These are phyloP conservation scores for Scytalopus superciliaris DNA, from an alignment of 2,113 vertebrate species.

Conservation along the genomic window DNA sequence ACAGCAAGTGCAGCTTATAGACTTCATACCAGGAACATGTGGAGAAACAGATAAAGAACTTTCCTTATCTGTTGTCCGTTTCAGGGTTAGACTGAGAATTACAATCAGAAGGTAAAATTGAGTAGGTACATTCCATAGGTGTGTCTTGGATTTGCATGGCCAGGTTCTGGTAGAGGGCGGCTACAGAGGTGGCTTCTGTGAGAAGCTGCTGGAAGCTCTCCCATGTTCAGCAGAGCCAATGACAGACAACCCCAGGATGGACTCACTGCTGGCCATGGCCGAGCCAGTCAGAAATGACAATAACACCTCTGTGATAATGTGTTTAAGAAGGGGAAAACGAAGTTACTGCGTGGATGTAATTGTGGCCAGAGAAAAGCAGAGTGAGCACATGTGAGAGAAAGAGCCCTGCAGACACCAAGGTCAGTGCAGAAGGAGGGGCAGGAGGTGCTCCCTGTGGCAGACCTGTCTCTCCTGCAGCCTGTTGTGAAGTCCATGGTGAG, in stretches of 20 bases:
- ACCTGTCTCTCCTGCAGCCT: not conserved
- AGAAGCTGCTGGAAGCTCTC: not conserved
- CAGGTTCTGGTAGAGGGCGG: not conserved
- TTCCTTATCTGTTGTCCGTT: not conserved
- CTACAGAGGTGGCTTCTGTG: not conserved
- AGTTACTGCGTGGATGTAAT: not conserved
- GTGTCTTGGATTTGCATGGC: not conserved
- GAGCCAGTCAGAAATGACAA: not conserved
- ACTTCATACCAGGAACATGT: accelerated
- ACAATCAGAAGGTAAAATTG: not conserved
- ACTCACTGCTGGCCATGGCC: not conserved
- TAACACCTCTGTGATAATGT: not conserved
- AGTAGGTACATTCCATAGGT: accelerated
- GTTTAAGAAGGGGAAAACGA: not conserved
- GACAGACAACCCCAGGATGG: not conserved
- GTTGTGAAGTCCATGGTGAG: not conserved
- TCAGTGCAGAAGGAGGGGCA: not conserved
- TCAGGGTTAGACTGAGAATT: not conserved
- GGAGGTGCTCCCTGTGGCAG: not conserved
- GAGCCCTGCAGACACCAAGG: not conserved
- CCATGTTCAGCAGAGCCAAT: not conserved
- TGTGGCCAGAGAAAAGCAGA: not conserved
- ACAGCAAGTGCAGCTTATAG: not conserved
- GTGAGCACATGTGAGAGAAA: not conserved
- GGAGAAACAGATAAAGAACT: not conserved